Conservation (phyloP, 2,888 invertebrate genomes). For the Petrolisthes manimaculis region DNA sequence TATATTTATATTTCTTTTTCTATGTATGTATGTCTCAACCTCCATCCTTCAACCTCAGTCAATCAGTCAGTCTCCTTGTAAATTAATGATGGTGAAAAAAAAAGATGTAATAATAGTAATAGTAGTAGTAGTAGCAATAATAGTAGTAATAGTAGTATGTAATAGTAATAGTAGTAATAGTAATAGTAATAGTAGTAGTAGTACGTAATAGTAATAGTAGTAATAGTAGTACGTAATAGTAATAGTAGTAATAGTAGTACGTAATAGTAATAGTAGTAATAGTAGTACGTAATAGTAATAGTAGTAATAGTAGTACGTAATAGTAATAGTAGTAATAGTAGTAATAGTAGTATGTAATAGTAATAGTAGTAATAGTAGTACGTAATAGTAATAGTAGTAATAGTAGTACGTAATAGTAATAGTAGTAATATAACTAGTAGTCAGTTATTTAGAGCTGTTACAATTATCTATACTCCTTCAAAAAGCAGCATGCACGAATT, state of each 20-base stretch:
- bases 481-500: no score
- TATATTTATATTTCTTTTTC: not conserved
- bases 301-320: not conserved
- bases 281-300: not conserved
- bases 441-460: no score
- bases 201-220: not conserved
- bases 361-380: no score
- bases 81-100: not conserved
- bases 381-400: no score
- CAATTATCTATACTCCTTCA: no score
- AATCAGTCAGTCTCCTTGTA: not conserved
- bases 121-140: not conserved
- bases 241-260: not conserved
- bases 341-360: no score
- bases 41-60: no score
- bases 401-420: no score
- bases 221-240: not conserved
- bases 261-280: not conserved
- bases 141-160: not conserved
- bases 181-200: not conserved
- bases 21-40: not conserved
- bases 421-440: no score
- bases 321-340: no score
- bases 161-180: not conserved
- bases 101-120: not conserved